These are phyloP conservation scores for Lophotis ruficrista DNA, from an alignment of 2,113 vertebrate species.

Conservation along the genomic window DNA sequence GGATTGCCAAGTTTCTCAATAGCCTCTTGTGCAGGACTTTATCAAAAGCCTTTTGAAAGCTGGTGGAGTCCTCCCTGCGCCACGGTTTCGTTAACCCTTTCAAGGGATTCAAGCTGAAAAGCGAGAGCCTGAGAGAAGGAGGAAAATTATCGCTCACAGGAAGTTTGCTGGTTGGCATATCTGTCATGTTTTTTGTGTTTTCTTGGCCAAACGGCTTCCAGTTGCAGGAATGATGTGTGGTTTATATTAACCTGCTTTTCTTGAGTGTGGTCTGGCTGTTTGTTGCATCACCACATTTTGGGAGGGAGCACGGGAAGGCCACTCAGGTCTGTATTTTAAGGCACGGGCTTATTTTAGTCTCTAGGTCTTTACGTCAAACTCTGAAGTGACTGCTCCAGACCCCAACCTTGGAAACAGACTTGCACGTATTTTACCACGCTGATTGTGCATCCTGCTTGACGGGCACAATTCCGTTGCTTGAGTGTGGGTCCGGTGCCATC, in stretches of 20 bases:
- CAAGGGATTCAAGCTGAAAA: not conserved
- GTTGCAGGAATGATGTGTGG: not conserved
- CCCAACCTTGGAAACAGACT: not conserved
- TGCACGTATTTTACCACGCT: not conserved
- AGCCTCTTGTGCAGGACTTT: slow-evolving; percentile 53
- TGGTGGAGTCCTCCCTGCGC: not conserved
- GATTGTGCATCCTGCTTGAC: not conserved
- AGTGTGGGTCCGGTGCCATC: not conserved
- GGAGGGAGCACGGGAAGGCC: not conserved
- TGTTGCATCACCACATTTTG: not conserved
- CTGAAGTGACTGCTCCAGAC: not conserved
- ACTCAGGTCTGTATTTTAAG: not conserved
- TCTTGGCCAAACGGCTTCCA: not conserved
- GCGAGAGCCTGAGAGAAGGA: not conserved
- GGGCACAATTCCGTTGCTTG: not conserved
- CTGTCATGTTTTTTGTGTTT: not conserved
- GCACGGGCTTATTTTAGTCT: not conserved
- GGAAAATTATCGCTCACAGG: not conserved
- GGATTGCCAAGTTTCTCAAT: slow-evolving; percentile 66
- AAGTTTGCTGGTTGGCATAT: not conserved
- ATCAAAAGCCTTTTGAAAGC: slow-evolving; percentile 70
- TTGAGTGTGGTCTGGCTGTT: not conserved
- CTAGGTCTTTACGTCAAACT: not conserved
- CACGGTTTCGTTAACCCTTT: slow-evolving; percentile 39
- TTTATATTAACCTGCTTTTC: not conserved